Evolutionary conservation across 1,140 invertebrate species (phyloP).

Genomic region (Drosophila arizonae): DNA sequence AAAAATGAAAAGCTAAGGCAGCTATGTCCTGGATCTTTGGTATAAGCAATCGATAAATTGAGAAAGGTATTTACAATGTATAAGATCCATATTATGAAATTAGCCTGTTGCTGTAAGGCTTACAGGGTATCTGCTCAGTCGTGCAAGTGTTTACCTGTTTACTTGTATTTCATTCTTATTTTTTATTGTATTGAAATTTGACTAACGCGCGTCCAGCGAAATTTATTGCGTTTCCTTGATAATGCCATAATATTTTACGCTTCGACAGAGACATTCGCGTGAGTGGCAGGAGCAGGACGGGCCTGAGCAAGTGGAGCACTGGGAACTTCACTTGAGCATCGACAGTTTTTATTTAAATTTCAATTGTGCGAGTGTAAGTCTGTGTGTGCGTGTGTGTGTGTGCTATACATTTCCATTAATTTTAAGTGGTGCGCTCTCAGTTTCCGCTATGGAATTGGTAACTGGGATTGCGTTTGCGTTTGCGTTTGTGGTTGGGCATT

Average conservation of each 20-base stretch:
- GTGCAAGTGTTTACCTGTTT: too few species aligned
- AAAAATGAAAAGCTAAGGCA: too few species aligned
- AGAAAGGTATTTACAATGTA: too few species aligned
- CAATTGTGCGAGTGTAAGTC: slow-evolving; percentile 37
- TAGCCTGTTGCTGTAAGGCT: neutral
- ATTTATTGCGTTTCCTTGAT: slow-evolving; percentile 80
- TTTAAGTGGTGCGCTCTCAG: slow-evolving; percentile 61
- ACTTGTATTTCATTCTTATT: slow-evolving; percentile 1
- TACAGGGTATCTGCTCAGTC: neutral
- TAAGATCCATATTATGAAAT: neutral
- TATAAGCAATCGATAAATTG: too few species aligned
- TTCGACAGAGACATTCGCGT: slow-evolving; percentile 72
- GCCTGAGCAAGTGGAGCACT: slow-evolving; percentile 22
- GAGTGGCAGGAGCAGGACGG: slow-evolving; percentile 6
- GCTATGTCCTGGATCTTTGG: too few species aligned
- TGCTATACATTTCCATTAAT: slow-evolving; percentile 77
- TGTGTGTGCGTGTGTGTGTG: slow-evolving; percentile 24
- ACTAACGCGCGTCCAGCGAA: slow-evolving; percentile 61
- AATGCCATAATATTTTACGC: slow-evolving; percentile 82
- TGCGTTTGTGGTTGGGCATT: neutral
- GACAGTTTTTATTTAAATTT: slow-evolving; percentile 73
- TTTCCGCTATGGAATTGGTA: slow-evolving; percentile 33
- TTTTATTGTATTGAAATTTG: slow-evolving; percentile 68
- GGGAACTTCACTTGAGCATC: slow-evolving; percentile 44
- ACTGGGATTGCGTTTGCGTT: slow-evolving; percentile 15